Evolutionary conservation across 1,140 invertebrate species (phyloP), one percentile per base, ranked within the genome.

Genomic region (Coptotermes formosanus): DNA sequence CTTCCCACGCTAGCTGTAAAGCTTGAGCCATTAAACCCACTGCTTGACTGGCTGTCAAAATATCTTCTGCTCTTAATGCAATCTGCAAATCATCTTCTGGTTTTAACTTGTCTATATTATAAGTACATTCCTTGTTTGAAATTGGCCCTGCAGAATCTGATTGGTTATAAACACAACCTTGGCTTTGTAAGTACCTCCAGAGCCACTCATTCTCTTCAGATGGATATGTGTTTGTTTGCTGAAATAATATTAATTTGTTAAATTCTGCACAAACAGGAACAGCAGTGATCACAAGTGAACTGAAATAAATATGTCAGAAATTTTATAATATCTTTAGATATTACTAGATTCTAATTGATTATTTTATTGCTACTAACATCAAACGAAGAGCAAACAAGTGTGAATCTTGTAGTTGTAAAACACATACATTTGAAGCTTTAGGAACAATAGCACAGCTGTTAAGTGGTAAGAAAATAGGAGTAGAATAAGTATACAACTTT

Each of bases 141-240:
- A 55, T 4, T n/a, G n/a, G 64, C 0, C 7, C 64, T 75, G 64
- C n/a, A 75, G 64, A 75, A n/a, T 75, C 16, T 30, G n/a, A 75
- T 14, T 75, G 25, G n/a, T n/a, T 75, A 30, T n/a, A 16, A 30
- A 12, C 25, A 75, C 64, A 75, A n/a, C 30, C 4, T 30, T 75
- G 64, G n/a, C 64, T 30, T 75, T 30, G 64, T 75, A 75, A 75
- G 64, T 75, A 75, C 25, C 64, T 75, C 64, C 64, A 75, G 8
- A 75, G 64, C 64, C 64, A 75, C n/a, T 75, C 25, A 75, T 75
- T 75, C 64, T 75, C 64, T 75, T 75, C 25, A 75, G 64, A 75
- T 75, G 64, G 64, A 16, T 75, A 75, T 75, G n/a, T 75, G 2
- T 25, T 75, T 75, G n/a, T 75, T 30, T 75, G 64, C 64, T 75